A percentile compares a stretch with the other conserved stretches of the same genome.
These are phyloP conservation scores for Drosophila willistoni DNA, from an alignment of 1,140 invertebrate genomes.

Conservation along the genomic window DNA sequence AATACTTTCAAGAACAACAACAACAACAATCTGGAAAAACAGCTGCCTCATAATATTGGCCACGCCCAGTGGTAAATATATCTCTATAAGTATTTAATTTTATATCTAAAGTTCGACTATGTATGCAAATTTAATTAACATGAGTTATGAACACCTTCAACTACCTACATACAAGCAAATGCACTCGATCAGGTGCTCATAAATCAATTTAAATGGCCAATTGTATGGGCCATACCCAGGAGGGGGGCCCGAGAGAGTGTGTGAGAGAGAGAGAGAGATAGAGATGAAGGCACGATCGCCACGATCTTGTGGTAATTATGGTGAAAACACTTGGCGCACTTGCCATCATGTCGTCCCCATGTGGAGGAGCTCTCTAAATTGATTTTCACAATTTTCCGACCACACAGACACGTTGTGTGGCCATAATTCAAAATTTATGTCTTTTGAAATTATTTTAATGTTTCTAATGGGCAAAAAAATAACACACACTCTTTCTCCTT, in stretches of 20 bases:
- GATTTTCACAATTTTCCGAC: conserved; percentile 51
- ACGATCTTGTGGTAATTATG: conserved; percentile 67
- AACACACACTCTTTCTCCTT: conserved; percentile 28
- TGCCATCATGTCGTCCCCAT: conserved; percentile 20
- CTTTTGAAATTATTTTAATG: conserved; percentile 79
- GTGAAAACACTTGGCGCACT: conserved; percentile 69
- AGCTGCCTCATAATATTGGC: conserved; percentile 32
- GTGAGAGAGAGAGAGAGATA: neutral
- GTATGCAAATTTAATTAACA: conserved; percentile 75
- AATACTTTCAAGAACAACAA: neutral
- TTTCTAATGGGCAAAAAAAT: conserved; percentile 51
- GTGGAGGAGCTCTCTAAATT: conserved; percentile 51
- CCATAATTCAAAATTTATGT: conserved; percentile 78
- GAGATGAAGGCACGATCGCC: conserved; percentile 15
- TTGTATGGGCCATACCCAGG: conserved; percentile 7
- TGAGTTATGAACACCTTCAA: conserved; percentile 44
- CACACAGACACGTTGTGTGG: conserved; percentile 62
- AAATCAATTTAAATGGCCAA: conserved; percentile 77
- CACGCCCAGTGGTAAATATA: conserved; percentile 54
- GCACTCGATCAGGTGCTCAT: conserved; percentile 64
- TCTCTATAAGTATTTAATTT: neutral
- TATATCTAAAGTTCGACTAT: no score
- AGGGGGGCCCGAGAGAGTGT: no score
- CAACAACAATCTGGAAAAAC: conserved; percentile 35
- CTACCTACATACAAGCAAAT: conserved; percentile 48